Percentiles rank a stretch among this genome's conserved stretches.
Conservation (phyloP, 2,888 invertebrate genomes). For the Drosophila multiciliata region DNA sequence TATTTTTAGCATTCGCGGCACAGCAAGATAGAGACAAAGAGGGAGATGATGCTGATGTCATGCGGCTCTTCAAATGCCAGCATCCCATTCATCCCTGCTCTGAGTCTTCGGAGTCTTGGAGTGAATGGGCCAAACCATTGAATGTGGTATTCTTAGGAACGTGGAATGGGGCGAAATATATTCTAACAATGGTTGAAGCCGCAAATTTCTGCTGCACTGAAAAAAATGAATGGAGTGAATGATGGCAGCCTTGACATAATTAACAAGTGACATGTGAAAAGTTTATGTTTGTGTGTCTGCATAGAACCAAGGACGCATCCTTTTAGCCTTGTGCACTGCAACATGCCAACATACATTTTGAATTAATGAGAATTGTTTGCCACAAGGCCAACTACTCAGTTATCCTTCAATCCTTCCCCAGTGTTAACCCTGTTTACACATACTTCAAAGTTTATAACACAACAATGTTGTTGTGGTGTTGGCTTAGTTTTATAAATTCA, state of each 20-base stretch:
- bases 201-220: slow-evolving; percentile 2
- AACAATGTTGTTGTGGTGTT: slow-evolving; percentile 14
- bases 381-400: slow-evolving; percentile 41
- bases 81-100: neutral
- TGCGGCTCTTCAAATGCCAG: slow-evolving; percentile 28
- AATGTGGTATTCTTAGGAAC: slow-evolving; percentile 30
- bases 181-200: slow-evolving; percentile 16
- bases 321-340: slow-evolving; percentile 36
- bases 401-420: slow-evolving; percentile 11
- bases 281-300: slow-evolving; percentile 17
- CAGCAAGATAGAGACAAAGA: neutral
- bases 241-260: slow-evolving; percentile 69
- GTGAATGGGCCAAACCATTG: slow-evolving; percentile 21
- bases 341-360: slow-evolving; percentile 22
- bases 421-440: neutral
- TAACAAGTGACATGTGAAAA: slow-evolving; percentile 47
- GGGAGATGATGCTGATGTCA: slow-evolving; percentile 51
- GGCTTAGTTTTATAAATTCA: slow-evolving; percentile 6
- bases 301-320: slow-evolving; percentile 16
- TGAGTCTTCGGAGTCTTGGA: slow-evolving; percentile 3
- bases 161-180: neutral
- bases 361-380: slow-evolving; percentile 44
- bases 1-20: slow-evolving; percentile 29
- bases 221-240: neutral
- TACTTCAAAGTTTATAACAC: neutral